Evolutionary conservation across 2,888 invertebrate species (phyloP).

Genomic region (Caenorhabditis sinica): DNA sequence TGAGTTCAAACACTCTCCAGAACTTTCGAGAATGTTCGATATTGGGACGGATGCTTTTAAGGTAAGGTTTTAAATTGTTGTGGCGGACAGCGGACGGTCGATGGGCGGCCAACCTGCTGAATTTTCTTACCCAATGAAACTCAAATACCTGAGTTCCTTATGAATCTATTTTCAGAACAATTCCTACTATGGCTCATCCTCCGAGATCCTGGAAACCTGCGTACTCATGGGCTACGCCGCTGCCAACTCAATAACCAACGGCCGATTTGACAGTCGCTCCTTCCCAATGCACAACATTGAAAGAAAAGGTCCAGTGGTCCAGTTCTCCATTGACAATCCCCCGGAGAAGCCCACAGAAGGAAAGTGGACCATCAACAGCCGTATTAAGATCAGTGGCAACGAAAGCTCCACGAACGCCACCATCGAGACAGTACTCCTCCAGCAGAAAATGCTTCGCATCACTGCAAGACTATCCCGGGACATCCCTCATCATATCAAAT

Average conservation of each 20-base stretch:
- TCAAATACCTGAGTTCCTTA: no score
- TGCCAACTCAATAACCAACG: conserved; percentile 4
- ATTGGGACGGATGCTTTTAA: conserved; percentile 13
- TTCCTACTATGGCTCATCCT: not conserved
- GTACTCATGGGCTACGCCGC: conserved; percentile 33
- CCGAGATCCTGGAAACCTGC: conserved; percentile 16
- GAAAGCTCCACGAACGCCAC: not conserved
- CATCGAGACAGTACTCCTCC: conserved; percentile 1
- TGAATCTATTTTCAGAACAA: not conserved
- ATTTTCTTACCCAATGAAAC: not conserved
- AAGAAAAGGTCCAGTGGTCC: not conserved
- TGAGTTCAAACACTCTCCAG: not conserved
- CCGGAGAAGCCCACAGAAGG: conserved; percentile 17
- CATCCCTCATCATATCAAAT: not conserved
- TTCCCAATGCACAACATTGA: conserved; percentile 10
- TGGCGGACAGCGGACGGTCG: no score
- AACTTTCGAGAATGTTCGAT: not conserved
- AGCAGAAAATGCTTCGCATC: not conserved
- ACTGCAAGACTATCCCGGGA: not conserved
- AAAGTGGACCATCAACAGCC: conserved; percentile 10
- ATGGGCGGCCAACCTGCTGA: no score
- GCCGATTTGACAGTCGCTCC: conserved; percentile 3
- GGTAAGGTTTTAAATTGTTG: not conserved
- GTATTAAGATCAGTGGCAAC: conserved; percentile 1
- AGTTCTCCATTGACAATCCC: conserved; percentile 19